Evolutionary conservation across 2,113 vertebrate species (phyloP).

Genomic region (Dicentrarchus labrax): DNA sequence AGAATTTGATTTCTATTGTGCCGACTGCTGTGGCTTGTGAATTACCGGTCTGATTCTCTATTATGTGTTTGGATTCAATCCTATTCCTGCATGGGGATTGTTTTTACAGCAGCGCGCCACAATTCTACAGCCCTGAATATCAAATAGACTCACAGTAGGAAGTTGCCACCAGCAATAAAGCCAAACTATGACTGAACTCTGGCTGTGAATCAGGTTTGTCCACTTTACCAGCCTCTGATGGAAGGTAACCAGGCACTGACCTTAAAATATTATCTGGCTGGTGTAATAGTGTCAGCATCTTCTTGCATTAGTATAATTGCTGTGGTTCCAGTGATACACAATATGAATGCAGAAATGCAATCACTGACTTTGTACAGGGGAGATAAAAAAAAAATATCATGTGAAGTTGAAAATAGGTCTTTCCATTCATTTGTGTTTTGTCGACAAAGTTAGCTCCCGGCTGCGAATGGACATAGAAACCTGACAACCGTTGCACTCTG

Average conservation of each 20-base stretch:
- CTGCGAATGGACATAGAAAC: neutral
- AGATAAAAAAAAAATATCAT: neutral
- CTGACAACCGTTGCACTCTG: too few species aligned
- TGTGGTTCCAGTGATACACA: neutral
- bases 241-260: conserved; percentile 23
- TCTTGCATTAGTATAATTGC: conserved; percentile 1
- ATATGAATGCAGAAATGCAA: neutral
- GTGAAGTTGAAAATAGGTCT: neutral
- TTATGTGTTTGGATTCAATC: conserved; percentile 52
- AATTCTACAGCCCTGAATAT: conserved; percentile 40
- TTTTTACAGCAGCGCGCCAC: conserved; percentile 34
- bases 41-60: conserved; percentile 46
- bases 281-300: neutral
- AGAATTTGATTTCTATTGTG: conserved; percentile 53
- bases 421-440: neutral
- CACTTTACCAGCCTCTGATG: neutral
- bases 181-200: conserved; percentile 7
- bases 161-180: conserved; percentile 15
- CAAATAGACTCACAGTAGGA: conserved; percentile 46
- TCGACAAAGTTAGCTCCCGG: neutral
- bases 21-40: conserved; percentile 32
- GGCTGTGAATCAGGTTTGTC: conserved; percentile 26
- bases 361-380: neutral
- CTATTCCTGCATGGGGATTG: conserved; percentile 39
- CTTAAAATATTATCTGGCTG: conserved; percentile 14